Conservation (phyloP, 2,113 vertebrate genomes). For the Urocolius indicus region DNA sequence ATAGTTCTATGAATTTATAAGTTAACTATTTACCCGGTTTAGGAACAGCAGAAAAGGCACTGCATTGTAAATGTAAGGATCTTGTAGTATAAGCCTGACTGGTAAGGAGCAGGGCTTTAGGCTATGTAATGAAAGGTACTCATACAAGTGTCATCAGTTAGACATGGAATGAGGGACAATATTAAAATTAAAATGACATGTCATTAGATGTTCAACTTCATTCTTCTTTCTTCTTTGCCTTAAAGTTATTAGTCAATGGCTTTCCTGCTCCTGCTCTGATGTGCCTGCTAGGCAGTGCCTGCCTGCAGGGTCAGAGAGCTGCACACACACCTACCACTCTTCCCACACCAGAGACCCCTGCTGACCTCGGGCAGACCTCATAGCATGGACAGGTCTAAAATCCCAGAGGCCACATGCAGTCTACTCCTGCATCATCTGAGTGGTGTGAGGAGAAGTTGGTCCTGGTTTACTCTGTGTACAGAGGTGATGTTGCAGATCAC, state of each 20-base stretch:
- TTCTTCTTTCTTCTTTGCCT: neutral
- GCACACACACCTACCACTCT: fast-evolving
- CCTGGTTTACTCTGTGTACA: neutral
- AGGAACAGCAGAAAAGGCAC: neutral
- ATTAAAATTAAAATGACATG: neutral
- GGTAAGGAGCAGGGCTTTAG: neutral
- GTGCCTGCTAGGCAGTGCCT: neutral
- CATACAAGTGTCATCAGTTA: neutral
- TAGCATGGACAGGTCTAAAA: neutral
- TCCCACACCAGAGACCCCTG: neutral
- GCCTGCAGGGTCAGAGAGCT: neutral
- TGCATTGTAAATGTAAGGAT: neutral
- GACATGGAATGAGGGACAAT: neutral
- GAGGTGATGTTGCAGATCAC: neutral
- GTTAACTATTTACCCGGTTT: neutral
- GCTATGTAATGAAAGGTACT: neutral
- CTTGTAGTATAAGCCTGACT: neutral
- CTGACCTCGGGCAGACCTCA: neutral
- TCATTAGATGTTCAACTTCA: neutral
- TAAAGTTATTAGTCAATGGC: neutral
- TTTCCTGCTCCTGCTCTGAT: neutral
- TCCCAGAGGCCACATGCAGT: neutral
- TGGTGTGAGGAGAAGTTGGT: fast-evolving
- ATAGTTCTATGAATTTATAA: neutral
- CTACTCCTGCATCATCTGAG: too few relatives aligned